Percentiles rank a stretch among this genome's conserved stretches.
phyloP scores from a whole-genome alignment of 2,113 vertebrate species.

The Butorides virescens region DNA sequence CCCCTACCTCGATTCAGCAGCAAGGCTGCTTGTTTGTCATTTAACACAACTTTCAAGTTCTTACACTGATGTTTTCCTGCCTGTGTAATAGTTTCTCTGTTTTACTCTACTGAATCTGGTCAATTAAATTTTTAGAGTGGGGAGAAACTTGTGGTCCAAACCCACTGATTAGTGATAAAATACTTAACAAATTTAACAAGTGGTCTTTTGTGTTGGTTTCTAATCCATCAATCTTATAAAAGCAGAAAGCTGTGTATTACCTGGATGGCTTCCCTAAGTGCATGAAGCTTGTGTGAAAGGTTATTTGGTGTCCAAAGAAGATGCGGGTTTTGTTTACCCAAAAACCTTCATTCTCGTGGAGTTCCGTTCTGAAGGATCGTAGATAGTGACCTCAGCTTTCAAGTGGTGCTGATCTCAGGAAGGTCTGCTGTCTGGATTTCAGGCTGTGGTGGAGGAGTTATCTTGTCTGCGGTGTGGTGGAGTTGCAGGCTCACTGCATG shows the following conservation, averaged over 20 bases:
- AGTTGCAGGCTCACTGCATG: neutral
- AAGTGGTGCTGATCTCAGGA: neutral
- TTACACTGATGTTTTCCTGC: neutral
- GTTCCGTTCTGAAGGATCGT: neutral
- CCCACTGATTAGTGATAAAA: neutral
- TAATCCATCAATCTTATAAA: neutral
- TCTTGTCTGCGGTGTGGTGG: neutral
- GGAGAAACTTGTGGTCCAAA: neutral
- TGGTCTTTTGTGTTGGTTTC: neutral
- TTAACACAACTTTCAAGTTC: neutral
- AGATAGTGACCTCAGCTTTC: neutral
- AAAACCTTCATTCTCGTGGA: neutral
- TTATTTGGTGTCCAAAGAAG: neutral
- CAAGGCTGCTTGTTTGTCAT: neutral
- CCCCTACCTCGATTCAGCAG: neutral
- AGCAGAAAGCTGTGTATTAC: neutral
- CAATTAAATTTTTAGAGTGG: neutral
- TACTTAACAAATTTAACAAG: neutral
- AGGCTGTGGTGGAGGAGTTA: neutral
- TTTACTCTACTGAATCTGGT: neutral
- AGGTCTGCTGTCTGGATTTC: neutral
- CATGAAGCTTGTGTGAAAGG: neutral
- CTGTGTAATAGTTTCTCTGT: neutral
- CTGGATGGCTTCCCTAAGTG: neutral
- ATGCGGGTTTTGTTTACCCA: neutral